A percentile compares a stretch with the other conserved stretches of the same genome.
Evolutionary conservation across 1,140 invertebrate species (phyloP).

Genomic region (Ericerus pela): DNA sequence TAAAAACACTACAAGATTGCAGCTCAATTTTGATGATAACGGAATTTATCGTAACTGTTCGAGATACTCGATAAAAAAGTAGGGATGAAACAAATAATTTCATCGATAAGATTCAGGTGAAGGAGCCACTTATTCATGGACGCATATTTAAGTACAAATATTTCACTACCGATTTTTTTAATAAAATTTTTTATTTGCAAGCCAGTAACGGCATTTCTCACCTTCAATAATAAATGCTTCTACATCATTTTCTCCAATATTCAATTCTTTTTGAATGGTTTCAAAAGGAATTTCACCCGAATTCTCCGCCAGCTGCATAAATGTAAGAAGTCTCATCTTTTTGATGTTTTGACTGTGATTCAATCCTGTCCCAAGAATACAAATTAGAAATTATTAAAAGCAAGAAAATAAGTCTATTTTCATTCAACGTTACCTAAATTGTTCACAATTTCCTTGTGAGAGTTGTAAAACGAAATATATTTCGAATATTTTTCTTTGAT

Average conservation of each 20-base stretch:
- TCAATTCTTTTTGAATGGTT: slow-evolving; percentile 71
- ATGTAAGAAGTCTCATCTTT: slow-evolving; percentile 89
- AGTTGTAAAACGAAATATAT: slow-evolving; percentile 81
- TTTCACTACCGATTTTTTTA: too few species aligned
- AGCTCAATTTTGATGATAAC: too few species aligned
- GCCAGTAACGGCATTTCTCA: too few species aligned
- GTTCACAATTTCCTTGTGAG: slow-evolving; percentile 84
- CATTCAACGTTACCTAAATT: slow-evolving; percentile 46
- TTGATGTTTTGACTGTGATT: slow-evolving; percentile 90
- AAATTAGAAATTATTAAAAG: slow-evolving; percentile 13
- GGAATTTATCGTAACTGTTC: too few species aligned
- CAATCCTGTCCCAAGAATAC: slow-evolving; percentile 40
- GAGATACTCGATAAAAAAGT: too few species aligned
- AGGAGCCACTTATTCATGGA: too few species aligned
- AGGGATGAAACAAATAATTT: too few species aligned
- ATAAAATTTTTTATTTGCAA: too few species aligned
- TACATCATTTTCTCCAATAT: slow-evolving; percentile 72
- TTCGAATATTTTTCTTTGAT: slow-evolving; percentile 82
- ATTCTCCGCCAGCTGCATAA: slow-evolving; percentile 91
- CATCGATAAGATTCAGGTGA: too few species aligned
- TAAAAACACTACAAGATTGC: too few species aligned
- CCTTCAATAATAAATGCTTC: slow-evolving; percentile 94
- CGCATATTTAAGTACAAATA: too few species aligned
- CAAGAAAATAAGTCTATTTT: slow-evolving; percentile 13
- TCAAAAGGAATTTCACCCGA: slow-evolving; percentile 81